Conservation (phyloP, 2,797 vertebrate species). For the Anguilla megastoma region DNA sequence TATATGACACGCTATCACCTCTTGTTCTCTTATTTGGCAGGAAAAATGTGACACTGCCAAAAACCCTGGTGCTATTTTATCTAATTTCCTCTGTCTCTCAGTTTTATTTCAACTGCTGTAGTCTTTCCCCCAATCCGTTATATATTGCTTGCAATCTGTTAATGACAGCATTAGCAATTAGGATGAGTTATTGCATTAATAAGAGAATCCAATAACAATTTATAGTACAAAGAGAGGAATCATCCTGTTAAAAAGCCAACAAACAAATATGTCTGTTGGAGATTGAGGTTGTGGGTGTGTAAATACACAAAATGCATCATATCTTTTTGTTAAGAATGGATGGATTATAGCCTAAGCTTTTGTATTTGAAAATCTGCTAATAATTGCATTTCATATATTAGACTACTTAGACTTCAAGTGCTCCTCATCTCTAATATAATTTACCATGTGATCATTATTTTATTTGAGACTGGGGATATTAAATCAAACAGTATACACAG, state of each 20-base stretch:
- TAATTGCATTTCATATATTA: too few species aligned
- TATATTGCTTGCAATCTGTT: background rate
- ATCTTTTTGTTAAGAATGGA: background rate
- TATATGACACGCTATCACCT: background rate
- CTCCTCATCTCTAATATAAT: too few species aligned
- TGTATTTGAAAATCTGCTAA: too few species aligned
- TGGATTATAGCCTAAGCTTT: background rate
- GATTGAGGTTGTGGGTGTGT: background rate
- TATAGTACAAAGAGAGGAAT: background rate
- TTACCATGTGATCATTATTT: too few species aligned
- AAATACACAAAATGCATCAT: background rate
- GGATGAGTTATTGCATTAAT: background rate
- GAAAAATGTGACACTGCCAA: background rate
- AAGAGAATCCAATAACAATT: background rate
- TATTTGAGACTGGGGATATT: too few species aligned
- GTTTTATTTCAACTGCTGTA: background rate
- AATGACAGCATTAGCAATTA: background rate
- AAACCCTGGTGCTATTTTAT: background rate
- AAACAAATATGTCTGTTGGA: background rate
- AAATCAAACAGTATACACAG: too few species aligned
- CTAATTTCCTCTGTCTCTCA: background rate
- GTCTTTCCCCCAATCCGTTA: background rate
- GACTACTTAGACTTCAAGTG: too few species aligned
- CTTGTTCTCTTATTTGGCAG: conserved; percentile 2
- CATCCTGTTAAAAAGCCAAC: background rate